Base-by-base conservation (phyloP, 1,140 invertebrate genomes). In the Drosophila santomea region DNA sequence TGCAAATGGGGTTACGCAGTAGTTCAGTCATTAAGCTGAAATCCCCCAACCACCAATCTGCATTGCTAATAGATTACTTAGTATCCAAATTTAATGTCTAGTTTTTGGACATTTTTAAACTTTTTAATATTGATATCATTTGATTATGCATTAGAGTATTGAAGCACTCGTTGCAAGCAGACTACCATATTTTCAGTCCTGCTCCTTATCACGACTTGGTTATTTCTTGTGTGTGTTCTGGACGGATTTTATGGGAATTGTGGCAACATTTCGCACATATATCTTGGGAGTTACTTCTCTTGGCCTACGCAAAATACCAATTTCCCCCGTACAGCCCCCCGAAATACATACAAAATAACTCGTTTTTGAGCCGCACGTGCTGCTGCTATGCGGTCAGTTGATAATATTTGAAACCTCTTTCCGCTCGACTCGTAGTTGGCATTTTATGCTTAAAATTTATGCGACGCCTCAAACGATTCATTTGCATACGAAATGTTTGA, bases 401-500 rank as follows among this genome's bases (percentile, higher is more conserved):
- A 55, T 57, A 38, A 32, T 41, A 56, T 36, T 45, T 56, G 44
- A 47, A 62, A 54, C 61, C 36, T 50, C 48, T 62, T 64, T 66
- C 64, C 64, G 45, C 64, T 81, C 61, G 15, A 14, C 61, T 54
- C 36, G 63, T 67, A 82, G 83, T 79, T 88, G 83, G 77, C 83
- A 79, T 88, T 88, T 88, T 68, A 68, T 54, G 55, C 56, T 66
- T 75, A 88, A 88, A 86, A 82, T 86, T 79, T 83, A 86, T 88
- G 71, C 79, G 71, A 61, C 75, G 60, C 56, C 64, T 78, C 63
- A 81, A 69, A 81, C 73, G 67, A 55, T 41, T 82, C 47, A 85
- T 85, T 85, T 85, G 78, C 78, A 88, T 85, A 85, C 78, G 79
- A 85, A 85, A 85, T 85, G 75, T 79, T 86, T 86, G 83, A 59